These are phyloP conservation scores for Penaeus japonicus DNA, from an alignment of 1,140 invertebrate genomes.

Conservation along the genomic window DNA sequence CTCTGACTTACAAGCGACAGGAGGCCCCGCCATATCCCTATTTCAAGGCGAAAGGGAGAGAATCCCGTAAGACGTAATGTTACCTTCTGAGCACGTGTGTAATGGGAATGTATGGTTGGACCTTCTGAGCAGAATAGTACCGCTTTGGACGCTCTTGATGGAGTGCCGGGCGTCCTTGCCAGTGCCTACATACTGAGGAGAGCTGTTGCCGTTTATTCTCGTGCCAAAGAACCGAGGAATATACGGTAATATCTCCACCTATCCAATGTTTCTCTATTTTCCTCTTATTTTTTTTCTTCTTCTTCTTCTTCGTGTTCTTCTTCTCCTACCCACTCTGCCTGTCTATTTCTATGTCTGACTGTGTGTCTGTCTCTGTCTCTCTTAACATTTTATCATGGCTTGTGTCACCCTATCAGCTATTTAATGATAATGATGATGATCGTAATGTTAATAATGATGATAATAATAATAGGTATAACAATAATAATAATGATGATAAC, in stretches of 20 bases:
- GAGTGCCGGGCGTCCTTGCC: not conserved
- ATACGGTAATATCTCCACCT: not conserved
- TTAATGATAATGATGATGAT: too few relatives aligned
- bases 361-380: too few relatives aligned
- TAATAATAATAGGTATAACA: too few relatives aligned
- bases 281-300: too few relatives aligned
- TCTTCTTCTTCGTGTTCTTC: too few relatives aligned
- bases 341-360: too few relatives aligned
- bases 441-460: too few relatives aligned
- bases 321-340: too few relatives aligned
- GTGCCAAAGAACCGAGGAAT: not conserved
- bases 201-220: not conserved
- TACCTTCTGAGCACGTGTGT: constrained; percentile 44
- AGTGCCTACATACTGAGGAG: not conserved
- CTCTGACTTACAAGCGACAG: too few relatives aligned
- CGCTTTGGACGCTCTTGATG: not conserved
- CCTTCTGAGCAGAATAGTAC: not conserved
- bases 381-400: too few relatives aligned
- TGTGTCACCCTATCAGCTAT: too few relatives aligned
- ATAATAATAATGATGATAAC: too few relatives aligned
- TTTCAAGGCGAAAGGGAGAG: not conserved
- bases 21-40: not conserved
- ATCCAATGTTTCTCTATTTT: not conserved
- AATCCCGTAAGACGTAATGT: constrained; percentile 29
- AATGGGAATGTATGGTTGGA: constrained; percentile 52